These are phyloP conservation scores for Polypterus senegalus DNA, from an alignment of 2,113 vertebrate genomes.

Conservation along the genomic window DNA sequence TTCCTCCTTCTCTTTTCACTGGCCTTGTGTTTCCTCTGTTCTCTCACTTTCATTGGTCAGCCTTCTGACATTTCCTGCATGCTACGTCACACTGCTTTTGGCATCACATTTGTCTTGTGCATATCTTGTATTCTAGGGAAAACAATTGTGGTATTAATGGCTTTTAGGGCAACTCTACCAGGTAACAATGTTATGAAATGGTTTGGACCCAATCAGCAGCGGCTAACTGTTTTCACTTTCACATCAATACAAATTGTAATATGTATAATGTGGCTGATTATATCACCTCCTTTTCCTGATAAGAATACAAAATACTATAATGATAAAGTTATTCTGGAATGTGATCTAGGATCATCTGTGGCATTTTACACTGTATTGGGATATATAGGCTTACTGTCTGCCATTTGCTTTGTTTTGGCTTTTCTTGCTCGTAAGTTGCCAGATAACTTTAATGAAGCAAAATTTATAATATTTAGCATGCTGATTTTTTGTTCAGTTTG, in stretches of 20 bases:
- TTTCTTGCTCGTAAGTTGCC: slow-evolving; percentile 50
- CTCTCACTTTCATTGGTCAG: slow-evolving; percentile 30
- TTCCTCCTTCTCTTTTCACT: slow-evolving; percentile 38
- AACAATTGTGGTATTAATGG: slow-evolving; percentile 30
- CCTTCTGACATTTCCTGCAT: slow-evolving; percentile 46
- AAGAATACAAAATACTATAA: slow-evolving; percentile 31
- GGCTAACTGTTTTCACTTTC: slow-evolving; percentile 26
- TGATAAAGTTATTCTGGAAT: slow-evolving; percentile 47
- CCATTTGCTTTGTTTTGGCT: slow-evolving; percentile 44
- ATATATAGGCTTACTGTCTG: slow-evolving; percentile 45
- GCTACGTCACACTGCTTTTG: slow-evolving; percentile 32
- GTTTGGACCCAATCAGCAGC: slow-evolving; percentile 30
- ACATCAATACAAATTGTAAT: slow-evolving; percentile 33
- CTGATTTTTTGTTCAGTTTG: slow-evolving; percentile 51
- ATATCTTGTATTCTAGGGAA: slow-evolving; percentile 34
- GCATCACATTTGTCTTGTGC: slow-evolving; percentile 28
- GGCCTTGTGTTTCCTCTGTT: slow-evolving; percentile 36
- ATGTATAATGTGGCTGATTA: slow-evolving; percentile 33
- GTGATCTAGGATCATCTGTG: slow-evolving; percentile 41
- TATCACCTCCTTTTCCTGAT: slow-evolving; percentile 25
- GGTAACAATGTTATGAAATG: slow-evolving; percentile 33
- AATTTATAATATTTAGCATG: slow-evolving; percentile 55
- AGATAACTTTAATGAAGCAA: slow-evolving; percentile 56
- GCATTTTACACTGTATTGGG: slow-evolving; percentile 49
- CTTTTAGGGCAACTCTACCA: slow-evolving; percentile 28